These are phyloP conservation scores for Sepioteuthis lessoniana DNA, from an alignment of 2,888 invertebrate species.

Conservation along the genomic window DNA sequence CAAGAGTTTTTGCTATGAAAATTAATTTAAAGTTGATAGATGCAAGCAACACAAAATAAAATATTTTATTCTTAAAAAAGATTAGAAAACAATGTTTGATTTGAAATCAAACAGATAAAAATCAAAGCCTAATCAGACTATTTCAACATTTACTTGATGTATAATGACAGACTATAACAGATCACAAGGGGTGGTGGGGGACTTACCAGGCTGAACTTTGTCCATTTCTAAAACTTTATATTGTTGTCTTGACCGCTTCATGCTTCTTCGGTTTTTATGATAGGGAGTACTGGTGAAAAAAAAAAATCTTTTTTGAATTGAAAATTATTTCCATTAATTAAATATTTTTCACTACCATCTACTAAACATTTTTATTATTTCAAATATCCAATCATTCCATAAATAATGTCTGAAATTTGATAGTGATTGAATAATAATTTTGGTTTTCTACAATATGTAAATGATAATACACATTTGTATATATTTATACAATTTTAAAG, in stretches of 20 bases:
- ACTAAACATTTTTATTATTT: not conserved
- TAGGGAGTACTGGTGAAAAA: conserved; percentile 13
- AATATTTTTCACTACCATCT: too few species aligned
- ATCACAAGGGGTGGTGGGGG: too few species aligned
- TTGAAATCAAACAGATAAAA: not conserved
- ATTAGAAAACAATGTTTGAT: too few species aligned
- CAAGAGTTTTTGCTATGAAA: not conserved
- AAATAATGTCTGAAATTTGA: not conserved
- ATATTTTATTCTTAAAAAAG: not conserved
- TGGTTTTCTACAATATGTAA: too few species aligned
- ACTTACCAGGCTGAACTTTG: conserved; percentile 34
- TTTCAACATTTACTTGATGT: not conserved
- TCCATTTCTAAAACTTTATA: conserved; percentile 42
- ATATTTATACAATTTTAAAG: too few species aligned
- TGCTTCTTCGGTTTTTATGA: not conserved
- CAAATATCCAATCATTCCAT: not conserved
- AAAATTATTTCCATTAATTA: not conserved
- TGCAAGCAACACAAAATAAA: not conserved
- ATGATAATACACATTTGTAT: too few species aligned
- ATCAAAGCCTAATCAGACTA: not conserved
- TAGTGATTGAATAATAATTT: not conserved
- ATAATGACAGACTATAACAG: not conserved
- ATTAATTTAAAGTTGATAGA: not conserved
- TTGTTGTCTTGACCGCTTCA: conserved; percentile 25
- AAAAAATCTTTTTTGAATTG: not conserved